phyloP scores from a whole-genome alignment of 2,888 invertebrate genomes.

The Agriotes lineatus region DNA sequence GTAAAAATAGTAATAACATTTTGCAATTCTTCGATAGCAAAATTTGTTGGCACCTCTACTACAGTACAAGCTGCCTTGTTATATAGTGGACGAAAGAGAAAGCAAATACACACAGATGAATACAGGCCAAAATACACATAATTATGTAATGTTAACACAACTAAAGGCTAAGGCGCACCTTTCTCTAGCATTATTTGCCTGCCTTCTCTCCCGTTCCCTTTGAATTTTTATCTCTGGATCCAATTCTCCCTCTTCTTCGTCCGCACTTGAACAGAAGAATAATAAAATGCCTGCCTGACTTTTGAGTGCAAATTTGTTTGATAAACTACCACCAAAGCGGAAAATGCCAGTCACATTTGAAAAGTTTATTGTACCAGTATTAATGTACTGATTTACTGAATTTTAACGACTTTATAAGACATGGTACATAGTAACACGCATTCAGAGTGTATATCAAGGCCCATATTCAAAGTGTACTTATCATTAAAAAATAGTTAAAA shows the following conservation, averaged over 20 bases:
- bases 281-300: constrained; percentile 47
- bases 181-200: constrained; percentile 98
- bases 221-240: constrained; percentile 91
- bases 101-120: constrained; percentile 55
- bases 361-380: no score
- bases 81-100: background rate
- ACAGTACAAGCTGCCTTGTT: no score
- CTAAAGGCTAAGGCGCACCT: constrained; percentile 71
- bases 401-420: background rate
- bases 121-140: constrained; percentile 61
- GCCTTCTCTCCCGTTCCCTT: constrained; percentile 94
- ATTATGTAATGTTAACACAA: constrained; percentile 5
- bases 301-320: constrained; percentile 26
- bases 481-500: constrained; percentile 26
- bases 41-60: no score
- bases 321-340: constrained; percentile 36
- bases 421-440: constrained; percentile 51
- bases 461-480: constrained; percentile 55
- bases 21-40: no score
- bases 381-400: no score
- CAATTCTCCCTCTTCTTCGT: constrained; percentile 73
- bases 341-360: background rate
- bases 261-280: constrained; percentile 72
- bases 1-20: no score
- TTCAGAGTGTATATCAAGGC: constrained; percentile 49